Conservation (phyloP, 2,113 vertebrate species). For the Menura novaehollandiae region DNA sequence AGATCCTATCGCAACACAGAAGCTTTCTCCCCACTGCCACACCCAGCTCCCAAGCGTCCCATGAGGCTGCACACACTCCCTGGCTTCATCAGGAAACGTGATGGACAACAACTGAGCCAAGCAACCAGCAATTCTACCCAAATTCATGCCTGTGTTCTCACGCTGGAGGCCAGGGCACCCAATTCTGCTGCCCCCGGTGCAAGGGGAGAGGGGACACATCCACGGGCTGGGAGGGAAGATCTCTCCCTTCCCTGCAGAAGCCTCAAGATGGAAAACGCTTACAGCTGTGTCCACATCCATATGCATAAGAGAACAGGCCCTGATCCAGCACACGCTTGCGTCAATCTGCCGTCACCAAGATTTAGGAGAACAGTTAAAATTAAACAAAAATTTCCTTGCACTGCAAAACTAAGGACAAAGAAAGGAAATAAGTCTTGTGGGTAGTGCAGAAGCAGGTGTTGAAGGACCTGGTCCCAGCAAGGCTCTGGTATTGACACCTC, state of each 20-base stretch:
- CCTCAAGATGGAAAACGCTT: conserved; percentile 19
- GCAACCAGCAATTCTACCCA: neutral
- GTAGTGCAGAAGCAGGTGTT: neutral
- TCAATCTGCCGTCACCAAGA: conserved; percentile 52
- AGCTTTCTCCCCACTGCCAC: neutral
- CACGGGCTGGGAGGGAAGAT: neutral
- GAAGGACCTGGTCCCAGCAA: neutral
- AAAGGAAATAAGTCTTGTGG: neutral
- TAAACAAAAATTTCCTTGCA: conserved; percentile 4
- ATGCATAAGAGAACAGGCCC: conserved; percentile 57
- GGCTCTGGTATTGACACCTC: neutral
- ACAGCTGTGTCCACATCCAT: conserved; percentile 47
- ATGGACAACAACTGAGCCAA: rapidly evolving
- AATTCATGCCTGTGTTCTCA: neutral
- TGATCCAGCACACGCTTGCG: conserved; percentile 48
- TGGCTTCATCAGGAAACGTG: neutral
- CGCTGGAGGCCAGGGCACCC: neutral
- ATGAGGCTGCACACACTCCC: neutral
- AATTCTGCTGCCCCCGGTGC: rapidly evolving
- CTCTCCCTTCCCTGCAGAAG: neutral
- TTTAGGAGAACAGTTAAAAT: conserved; percentile 43
- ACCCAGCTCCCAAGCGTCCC: neutral
- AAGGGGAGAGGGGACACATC: neutral
- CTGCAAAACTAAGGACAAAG: conserved; percentile 35
- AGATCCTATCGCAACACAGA: no score